These are phyloP conservation scores for Suillia variegata DNA, from an alignment of 2,888 invertebrate species.

Conservation along the genomic window DNA sequence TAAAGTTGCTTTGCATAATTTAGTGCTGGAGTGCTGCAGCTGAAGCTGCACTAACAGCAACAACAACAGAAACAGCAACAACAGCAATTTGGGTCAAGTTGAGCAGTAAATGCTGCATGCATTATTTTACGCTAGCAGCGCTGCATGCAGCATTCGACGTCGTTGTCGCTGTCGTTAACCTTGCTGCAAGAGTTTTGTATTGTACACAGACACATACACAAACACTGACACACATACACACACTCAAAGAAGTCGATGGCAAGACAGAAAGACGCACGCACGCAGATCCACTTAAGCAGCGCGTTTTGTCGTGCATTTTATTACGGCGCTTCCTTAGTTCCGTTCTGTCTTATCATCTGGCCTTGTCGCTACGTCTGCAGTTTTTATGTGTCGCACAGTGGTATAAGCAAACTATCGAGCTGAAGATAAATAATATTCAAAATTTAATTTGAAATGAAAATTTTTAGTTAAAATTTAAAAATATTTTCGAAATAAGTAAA, in stretches of 20 bases:
- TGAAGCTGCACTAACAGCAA: constrained; percentile 16
- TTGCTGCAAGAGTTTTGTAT: background rate
- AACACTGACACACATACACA: constrained; percentile 3
- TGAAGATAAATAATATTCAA: no score
- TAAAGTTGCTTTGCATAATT: constrained; percentile 15
- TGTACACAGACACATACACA: constrained; percentile 4
- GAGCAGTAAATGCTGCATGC: constrained; percentile 27
- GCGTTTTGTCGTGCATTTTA: constrained; percentile 4
- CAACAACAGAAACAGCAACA: no score
- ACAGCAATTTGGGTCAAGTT: constrained; percentile 38
- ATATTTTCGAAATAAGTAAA: no score
- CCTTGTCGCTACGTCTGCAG: background rate
- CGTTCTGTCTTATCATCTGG: background rate
- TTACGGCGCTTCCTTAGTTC: background rate
- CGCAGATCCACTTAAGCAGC: background rate
- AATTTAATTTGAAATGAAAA: no score
- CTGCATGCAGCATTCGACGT: background rate
- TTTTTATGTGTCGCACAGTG: background rate
- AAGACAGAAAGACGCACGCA: constrained; percentile 9
- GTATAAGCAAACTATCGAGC: no score
- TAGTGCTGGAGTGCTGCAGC: background rate
- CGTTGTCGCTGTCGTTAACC: background rate
- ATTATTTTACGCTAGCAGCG: background rate
- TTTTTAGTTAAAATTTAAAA: no score
- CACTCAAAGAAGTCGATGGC: background rate